phyloP scores from a whole-genome alignment of 2,797 vertebrate genomes.

The Ctenochaetus hawaiiensis region DNA sequence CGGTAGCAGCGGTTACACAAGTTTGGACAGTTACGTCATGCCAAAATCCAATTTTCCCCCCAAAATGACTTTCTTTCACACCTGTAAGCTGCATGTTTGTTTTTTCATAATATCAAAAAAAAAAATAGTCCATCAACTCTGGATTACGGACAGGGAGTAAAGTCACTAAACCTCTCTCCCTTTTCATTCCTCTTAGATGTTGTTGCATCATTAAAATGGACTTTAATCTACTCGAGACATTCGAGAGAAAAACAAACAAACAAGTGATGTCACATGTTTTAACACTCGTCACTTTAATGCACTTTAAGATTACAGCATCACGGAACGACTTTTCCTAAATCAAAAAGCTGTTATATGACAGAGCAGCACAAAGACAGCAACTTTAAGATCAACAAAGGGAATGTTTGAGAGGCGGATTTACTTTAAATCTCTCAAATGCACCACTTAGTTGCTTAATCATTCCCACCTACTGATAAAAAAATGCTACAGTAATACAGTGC shows the following conservation, averaged over 20 bases:
- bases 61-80: constrained; percentile 15
- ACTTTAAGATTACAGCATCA: constrained; percentile 10
- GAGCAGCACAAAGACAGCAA: background rate
- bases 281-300: constrained; percentile 14
- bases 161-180: constrained; percentile 37
- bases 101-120: constrained; percentile 33
- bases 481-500: background rate
- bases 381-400: constrained; percentile 7
- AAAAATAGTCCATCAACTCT: constrained; percentile 26
- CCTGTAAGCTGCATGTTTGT: constrained; percentile 27
- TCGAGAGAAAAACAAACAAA: constrained; percentile 21
- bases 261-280: constrained; percentile 45
- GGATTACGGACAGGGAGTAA: constrained; percentile 43
- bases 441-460: constrained; percentile 5
- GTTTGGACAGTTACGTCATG: constrained; percentile 42
- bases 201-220: constrained; percentile 54
- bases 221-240: constrained; percentile 45
- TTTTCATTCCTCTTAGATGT: constrained; percentile 49
- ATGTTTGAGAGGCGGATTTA: background rate
- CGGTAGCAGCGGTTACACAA: constrained; percentile 10
- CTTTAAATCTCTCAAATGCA: constrained; percentile 16
- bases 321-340: background rate
- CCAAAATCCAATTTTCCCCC: constrained; percentile 29
- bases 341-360: constrained; percentile 6
- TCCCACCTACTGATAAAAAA: background rate